Evolutionary conservation across 2,113 vertebrate species (phyloP).

Genomic region (Himantopus leucocephalus): DNA sequence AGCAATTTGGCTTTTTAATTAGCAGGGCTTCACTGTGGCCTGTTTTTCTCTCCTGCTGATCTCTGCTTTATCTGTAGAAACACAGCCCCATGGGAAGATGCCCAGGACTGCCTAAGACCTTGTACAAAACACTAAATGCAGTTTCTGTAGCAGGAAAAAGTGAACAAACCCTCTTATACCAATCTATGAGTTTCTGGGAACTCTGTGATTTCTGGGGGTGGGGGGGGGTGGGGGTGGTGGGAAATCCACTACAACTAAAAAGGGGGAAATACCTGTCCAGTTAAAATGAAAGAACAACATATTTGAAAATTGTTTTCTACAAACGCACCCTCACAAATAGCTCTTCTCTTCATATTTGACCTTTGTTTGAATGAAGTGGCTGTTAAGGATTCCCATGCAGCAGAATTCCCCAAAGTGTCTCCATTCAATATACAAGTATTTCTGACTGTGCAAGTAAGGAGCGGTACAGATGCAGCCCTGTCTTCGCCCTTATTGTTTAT

Average conservation of each 20-base stretch:
- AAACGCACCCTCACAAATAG: neutral
- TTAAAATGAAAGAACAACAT: neutral
- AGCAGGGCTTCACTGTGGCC: neutral
- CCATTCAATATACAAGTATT: neutral
- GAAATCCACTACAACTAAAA: neutral
- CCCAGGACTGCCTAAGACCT: neutral
- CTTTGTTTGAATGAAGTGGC: neutral
- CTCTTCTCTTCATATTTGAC: neutral
- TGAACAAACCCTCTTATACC: neutral
- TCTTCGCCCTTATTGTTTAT: neutral
- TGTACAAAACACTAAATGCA: neutral
- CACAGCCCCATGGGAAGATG: neutral
- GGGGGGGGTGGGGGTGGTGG: fast-evolving
- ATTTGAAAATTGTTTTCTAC: neutral
- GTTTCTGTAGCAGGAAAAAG: neutral
- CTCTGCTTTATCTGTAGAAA: neutral
- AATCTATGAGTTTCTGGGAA: neutral
- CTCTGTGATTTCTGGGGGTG: neutral
- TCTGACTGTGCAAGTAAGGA: neutral
- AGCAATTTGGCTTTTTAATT: neutral
- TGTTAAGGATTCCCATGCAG: neutral
- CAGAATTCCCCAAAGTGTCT: neutral
- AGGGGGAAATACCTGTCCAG: neutral
- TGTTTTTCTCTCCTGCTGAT: neutral
- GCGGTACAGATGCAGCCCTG: neutral